Evolutionary conservation across 2,113 vertebrate species (phyloP), one percentile per base, ranked within the genome.

Genomic region (Pseudorhombus dupliciocellatus): DNA sequence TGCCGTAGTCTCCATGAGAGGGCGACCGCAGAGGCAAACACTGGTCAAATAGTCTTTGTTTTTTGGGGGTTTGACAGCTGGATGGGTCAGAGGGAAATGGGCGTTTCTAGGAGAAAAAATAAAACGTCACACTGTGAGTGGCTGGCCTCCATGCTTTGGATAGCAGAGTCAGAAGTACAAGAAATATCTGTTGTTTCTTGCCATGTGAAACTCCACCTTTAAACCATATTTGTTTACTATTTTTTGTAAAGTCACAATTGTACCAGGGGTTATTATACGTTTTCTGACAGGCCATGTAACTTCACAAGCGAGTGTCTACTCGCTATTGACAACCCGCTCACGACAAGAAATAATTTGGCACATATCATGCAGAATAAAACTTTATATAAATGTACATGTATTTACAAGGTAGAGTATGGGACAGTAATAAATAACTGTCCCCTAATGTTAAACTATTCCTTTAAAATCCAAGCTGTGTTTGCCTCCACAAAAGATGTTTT

Each of bases 61-160:
- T 94, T 88, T 94, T 94, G n/a, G 90, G 89, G 42, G 86, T 90
- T 69, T 92, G 92, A 52, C 63, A 90, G 73, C 89, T 89, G 66
- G 85, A 72, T 44, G 73, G 70, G n/a, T 93, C 92, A 18, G 87
- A 84, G 73, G 87, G 80, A 70, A 93, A 69, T 54, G 91, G 89
- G 3, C 94, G 93, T 92, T 95, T 95, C 94, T 94, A 59, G 10
- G 46, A 51, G 14, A 11, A 24, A 59, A 51, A 26, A 55, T 24
- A 61, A 52, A 40, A 40, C 8, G 62, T 24, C 63, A 59, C 1
- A 71, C 4, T 72, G 20, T 34, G 14, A 61, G 2, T 56, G 0
- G 51, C 28, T 51, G 15, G 18, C 12, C 24, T 63, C 50, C 21
- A 54, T 34, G 46, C 21, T 56, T 66, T 20, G 4, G 15, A 54